These are phyloP conservation scores for Xanthia icteritia DNA, from an alignment of 2,888 invertebrate species.

Conservation along the genomic window DNA sequence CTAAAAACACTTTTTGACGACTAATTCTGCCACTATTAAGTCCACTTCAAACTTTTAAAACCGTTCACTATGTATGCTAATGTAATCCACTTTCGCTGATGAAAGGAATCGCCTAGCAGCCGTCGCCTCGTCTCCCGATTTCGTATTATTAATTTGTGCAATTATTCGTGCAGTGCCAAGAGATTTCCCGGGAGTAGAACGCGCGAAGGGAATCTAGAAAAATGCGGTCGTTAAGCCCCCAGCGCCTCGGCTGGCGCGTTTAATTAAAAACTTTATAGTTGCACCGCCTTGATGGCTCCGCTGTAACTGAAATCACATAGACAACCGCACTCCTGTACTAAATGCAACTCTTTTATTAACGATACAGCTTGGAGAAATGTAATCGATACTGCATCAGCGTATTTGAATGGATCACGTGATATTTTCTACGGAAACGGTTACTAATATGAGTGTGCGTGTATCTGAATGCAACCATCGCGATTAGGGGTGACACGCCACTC, in stretches of 20 bases:
- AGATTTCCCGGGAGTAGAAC: slow-evolving; percentile 84
- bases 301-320: slow-evolving; percentile 72
- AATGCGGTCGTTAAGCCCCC: slow-evolving; percentile 86
- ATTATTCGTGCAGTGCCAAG: slow-evolving; percentile 83
- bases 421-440: slow-evolving; percentile 48
- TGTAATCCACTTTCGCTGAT: slow-evolving; percentile 76
- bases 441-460: slow-evolving; percentile 64
- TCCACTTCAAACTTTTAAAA: slow-evolving; percentile 68
- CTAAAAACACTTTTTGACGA: slow-evolving; percentile 65
- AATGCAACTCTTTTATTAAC: slow-evolving; percentile 59
- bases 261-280: slow-evolving; percentile 88
- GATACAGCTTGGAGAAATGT: slow-evolving; percentile 31
- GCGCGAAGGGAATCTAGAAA: slow-evolving; percentile 84
- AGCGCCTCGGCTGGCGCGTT: slow-evolving; percentile 77
- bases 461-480: slow-evolving; percentile 65
- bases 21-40: slow-evolving; percentile 69
- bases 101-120: slow-evolving; percentile 72
- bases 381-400: slow-evolving; percentile 37
- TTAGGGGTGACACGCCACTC: slow-evolving; percentile 68
- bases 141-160: slow-evolving; percentile 85
- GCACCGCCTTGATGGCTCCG: slow-evolving; percentile 76
- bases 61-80: slow-evolving; percentile 74
- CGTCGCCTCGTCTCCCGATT: slow-evolving; percentile 77
- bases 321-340: slow-evolving; percentile 60
- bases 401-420: slow-evolving; percentile 52